Evolutionary conservation across 1,140 invertebrate species (phyloP).

Genomic region (Antheraea pernyi): DNA sequence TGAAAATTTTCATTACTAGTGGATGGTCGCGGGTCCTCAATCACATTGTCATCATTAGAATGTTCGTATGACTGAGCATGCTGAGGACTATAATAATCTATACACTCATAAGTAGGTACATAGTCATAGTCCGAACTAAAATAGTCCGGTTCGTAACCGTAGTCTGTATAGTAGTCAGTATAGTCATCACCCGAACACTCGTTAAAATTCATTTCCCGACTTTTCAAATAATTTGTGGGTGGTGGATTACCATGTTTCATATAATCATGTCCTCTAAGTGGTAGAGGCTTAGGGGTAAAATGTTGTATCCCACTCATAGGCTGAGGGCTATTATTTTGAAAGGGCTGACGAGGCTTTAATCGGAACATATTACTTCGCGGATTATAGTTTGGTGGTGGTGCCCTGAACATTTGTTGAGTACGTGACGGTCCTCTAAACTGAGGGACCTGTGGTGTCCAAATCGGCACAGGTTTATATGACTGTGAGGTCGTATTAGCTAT

Average conservation of each 20-base stretch:
- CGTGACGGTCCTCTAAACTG: constrained; percentile 6
- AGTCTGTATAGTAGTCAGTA: too few species aligned
- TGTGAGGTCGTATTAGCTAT: neutral
- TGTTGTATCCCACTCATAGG: too few species aligned
- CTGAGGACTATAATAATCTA: neutral
- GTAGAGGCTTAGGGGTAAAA: constrained; percentile 1
- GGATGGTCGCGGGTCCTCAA: neutral
- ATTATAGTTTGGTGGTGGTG: neutral
- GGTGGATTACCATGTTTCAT: constrained; percentile 21
- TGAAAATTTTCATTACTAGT: constrained; percentile 17
- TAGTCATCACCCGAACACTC: too few species aligned
- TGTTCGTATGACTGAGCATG: neutral
- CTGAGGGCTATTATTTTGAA: neutral
- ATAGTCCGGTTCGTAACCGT: constrained; percentile 9
- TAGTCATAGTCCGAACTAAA: constrained; percentile 10
- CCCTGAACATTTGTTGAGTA: constrained; percentile 9
- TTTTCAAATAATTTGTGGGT: constrained; percentile 27
- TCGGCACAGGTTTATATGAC: neutral
- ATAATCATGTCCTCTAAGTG: constrained; percentile 14
- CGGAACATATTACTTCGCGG: too few species aligned
- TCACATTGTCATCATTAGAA: neutral
- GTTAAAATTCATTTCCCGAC: too few species aligned
- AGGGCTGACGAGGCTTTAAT: neutral
- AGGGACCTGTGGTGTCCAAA: too few species aligned
- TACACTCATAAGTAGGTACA: neutral